Conservation (phyloP, 35 echinoderm and acorn worm species). For the Heliocidaris tuberculata region DNA sequence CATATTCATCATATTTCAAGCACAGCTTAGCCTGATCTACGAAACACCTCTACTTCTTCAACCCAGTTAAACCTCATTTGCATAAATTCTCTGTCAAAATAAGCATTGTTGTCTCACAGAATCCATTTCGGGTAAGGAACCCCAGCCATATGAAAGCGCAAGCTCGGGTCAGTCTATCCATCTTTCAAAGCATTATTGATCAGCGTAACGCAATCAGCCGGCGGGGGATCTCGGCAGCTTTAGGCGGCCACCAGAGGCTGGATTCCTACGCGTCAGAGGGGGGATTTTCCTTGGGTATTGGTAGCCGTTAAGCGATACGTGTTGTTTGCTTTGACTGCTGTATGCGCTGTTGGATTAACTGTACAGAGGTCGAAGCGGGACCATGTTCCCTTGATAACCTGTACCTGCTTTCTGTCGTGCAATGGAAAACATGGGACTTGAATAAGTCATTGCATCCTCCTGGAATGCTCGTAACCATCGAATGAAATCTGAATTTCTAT, state of each 20-base stretch:
- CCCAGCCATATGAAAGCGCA: neutral
- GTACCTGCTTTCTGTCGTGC: neutral
- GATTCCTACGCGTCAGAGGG: neutral
- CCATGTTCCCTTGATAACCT: neutral
- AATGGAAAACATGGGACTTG: neutral
- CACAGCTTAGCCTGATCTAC: neutral
- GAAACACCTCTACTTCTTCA: neutral
- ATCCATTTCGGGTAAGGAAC: neutral
- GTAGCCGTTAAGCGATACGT: neutral
- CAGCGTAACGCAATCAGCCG: neutral
- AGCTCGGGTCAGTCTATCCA: neutral
- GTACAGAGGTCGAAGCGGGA: neutral
- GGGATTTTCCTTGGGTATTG: neutral
- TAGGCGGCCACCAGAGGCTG: neutral
- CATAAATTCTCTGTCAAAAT: neutral
- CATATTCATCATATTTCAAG: neutral
- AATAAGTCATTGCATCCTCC: neutral
- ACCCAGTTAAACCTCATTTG: neutral
- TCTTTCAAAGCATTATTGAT: neutral
- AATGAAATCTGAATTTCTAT: neutral
- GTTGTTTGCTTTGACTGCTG: neutral
- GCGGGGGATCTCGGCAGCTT: neutral
- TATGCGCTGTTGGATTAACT: neutral
- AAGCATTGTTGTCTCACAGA: neutral
- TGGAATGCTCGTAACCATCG: too few species aligned